A percentile compares a stretch with the other conserved stretches of the same genome.
These are phyloP conservation scores for Girardinus metallicus DNA, from an alignment of 2,797 vertebrate species.

Conservation along the genomic window DNA sequence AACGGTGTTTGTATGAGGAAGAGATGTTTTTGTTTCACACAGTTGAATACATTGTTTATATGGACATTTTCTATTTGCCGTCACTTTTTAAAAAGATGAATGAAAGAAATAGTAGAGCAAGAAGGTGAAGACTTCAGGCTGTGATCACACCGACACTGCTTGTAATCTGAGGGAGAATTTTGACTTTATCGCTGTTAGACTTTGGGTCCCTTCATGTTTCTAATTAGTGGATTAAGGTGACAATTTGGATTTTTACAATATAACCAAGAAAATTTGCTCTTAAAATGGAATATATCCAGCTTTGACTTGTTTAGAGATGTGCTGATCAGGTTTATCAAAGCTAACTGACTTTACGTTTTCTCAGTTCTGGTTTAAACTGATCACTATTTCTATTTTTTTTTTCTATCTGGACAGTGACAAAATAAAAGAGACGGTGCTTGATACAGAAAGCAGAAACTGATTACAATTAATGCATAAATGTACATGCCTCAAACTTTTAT, in stretches of 20 bases:
- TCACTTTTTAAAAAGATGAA: not conserved
- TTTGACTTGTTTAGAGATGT: not conserved
- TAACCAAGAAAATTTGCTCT: not conserved
- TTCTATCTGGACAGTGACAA: not conserved
- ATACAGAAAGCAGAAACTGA: not conserved
- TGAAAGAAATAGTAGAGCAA: not conserved
- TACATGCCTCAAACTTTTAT: not conserved
- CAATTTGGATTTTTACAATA: not conserved
- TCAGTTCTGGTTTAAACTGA: not conserved
- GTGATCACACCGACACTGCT: conserved; percentile 2
- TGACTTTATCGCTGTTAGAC: not conserved
- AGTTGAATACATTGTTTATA: conserved; percentile 34
- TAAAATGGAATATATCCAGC: not conserved
- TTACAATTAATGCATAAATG: not conserved
- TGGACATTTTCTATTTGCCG: conserved; percentile 31
- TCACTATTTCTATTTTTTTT: not conserved
- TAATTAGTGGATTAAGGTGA: not conserved
- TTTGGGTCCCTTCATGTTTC: not conserved
- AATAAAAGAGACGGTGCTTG: not conserved
- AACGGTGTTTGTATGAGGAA: conserved; percentile 19
- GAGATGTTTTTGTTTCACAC: conserved; percentile 37
- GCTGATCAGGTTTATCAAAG: not conserved
- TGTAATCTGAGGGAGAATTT: not conserved
- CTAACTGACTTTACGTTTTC: not conserved
- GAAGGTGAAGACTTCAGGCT: not conserved